Evolutionary conservation across 2,797 vertebrate species (phyloP).

Genomic region (Ceyx erithaca): DNA sequence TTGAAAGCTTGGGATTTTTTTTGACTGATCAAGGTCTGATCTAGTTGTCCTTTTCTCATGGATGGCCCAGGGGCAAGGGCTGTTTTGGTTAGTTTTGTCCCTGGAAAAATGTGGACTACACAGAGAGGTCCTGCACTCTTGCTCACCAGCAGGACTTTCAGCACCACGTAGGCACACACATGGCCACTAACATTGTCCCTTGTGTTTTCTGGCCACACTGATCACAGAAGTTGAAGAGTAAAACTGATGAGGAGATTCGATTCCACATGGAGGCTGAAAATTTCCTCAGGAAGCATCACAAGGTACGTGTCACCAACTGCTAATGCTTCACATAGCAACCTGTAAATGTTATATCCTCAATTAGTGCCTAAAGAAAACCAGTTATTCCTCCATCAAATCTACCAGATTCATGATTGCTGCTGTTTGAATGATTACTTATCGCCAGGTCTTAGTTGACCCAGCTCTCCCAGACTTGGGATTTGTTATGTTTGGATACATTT

Average conservation of each 20-base stretch:
- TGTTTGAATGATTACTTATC: neutral
- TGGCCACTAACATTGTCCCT: neutral
- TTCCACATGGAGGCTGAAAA: conserved; percentile 78
- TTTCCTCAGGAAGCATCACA: conserved; percentile 81
- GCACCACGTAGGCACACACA: neutral
- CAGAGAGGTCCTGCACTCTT: neutral
- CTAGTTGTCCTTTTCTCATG: neutral
- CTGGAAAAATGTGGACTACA: neutral
- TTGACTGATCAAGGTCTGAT: neutral
- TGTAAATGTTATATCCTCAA: neutral
- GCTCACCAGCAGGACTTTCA: neutral
- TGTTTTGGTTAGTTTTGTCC: neutral
- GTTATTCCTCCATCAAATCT: neutral
- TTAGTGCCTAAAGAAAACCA: neutral
- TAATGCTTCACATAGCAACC: neutral
- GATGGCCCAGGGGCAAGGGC: neutral
- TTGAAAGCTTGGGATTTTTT: neutral
- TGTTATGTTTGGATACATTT: neutral
- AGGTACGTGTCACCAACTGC: conserved; percentile 75
- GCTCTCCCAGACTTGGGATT: neutral
- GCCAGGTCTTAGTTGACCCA: neutral
- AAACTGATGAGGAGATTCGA: conserved; percentile 79
- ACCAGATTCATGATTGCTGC: neutral
- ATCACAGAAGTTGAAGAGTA: conserved; percentile 78
- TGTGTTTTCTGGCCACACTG: neutral